Evolutionary conservation across 2,113 vertebrate genomes (phyloP), one percentile per base, ranked within the genome.

Genomic region (Glareola pratincola): DNA sequence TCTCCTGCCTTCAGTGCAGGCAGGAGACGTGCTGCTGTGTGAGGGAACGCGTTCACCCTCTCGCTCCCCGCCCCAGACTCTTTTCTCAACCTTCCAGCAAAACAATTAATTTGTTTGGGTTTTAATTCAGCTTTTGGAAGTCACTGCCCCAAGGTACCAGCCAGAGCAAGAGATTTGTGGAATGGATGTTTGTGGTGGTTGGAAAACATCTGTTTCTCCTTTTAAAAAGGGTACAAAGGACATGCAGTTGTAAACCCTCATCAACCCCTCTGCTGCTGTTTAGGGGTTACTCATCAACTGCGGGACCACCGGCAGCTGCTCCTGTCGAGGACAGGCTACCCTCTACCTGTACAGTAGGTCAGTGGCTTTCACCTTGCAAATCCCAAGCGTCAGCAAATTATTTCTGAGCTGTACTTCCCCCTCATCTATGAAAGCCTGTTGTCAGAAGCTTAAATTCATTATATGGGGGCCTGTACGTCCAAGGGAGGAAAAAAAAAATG

Each of bases 121-220:
- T 83, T 87, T 78, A 73, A 90, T 82, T 85, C 74, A 43, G n/a
- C 66, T 47, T 82, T 82, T 67, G 84, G 84, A 92, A 92, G 71
- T 76, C 32, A 39, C n/a, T 82, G 77, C 67, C 67, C 51, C 21
- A 62, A 91, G 86, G 85, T 95, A 91, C 63, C 59, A 94, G 57
- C 30, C 66, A 76, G 77, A 89, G n/a, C 18, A 74, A 78, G 68
- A 78, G 71, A 69, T 90, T 39, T 79, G 77, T 73, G 62, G 77
- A 68, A 39, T 81, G 57, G 74, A 84, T 45, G 45, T 85, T 87
- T 90, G 77, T 79, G 78, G 71, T 81, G 45, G 39, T 53, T 93
- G 63, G 32, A 75, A 75, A 95, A 85, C 89, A 91, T 89, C 84
- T 91, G 89, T 92, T 94, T 92, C 47, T 93, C 67, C 74, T 90